Evolutionary conservation across 2,888 invertebrate species (phyloP).

Genomic region (Acrocyrtus sp.): DNA sequence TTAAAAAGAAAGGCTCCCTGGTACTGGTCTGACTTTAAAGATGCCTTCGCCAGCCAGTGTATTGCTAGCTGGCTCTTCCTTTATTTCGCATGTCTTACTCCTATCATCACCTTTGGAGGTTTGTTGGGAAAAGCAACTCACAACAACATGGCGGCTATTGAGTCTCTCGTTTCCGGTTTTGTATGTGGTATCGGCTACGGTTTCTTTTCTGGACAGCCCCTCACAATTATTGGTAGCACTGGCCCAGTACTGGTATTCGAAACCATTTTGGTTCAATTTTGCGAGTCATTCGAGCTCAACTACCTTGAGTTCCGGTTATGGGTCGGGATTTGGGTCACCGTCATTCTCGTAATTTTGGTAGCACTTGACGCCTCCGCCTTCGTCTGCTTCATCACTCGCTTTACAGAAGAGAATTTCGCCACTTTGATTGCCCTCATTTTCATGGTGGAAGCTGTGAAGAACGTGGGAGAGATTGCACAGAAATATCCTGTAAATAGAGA

Average conservation of each 20-base stretch:
- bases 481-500: constrained; percentile 17
- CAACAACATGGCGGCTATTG: constrained; percentile 70
- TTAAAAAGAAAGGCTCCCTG: constrained; percentile 69
- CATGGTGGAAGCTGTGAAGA: constrained; percentile 63
- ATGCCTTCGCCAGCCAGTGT: constrained; percentile 68
- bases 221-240: constrained; percentile 67
- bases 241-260: constrained; percentile 69
- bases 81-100: constrained; percentile 69
- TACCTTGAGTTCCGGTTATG: constrained; percentile 64
- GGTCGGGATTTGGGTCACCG: constrained; percentile 65
- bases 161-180: constrained; percentile 69
- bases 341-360: constrained; percentile 64
- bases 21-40: constrained; percentile 67
- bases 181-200: constrained; percentile 65
- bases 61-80: constrained; percentile 69
- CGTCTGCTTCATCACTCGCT: constrained; percentile 65
- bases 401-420: constrained; percentile 66
- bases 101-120: constrained; percentile 70
- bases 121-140: constrained; percentile 69
- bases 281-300: constrained; percentile 53
- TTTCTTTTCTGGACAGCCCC: constrained; percentile 68
- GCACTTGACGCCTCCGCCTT: constrained; percentile 64
- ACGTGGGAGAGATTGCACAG: constrained; percentile 27
- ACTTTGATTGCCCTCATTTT: constrained; percentile 65
- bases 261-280: constrained; percentile 66